Conservation (phyloP, 92 coral and sea anemone genomes). For the Umimayanthus kanabou region DNA sequence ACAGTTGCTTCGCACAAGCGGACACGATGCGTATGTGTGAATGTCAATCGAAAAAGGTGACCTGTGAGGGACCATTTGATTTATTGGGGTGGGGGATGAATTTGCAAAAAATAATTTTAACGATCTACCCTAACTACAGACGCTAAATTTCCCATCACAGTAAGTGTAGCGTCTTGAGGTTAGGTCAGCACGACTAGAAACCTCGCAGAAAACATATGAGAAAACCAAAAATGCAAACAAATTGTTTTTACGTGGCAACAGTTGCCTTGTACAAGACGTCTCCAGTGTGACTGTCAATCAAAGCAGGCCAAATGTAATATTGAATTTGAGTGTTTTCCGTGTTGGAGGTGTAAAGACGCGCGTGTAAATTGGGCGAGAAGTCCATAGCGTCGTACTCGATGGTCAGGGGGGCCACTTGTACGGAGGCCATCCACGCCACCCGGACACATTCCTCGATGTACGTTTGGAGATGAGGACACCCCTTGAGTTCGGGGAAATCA, state of each 20-base stretch:
- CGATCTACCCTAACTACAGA: too few species aligned
- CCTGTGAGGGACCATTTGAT: too few species aligned
- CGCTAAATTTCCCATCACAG: too few species aligned
- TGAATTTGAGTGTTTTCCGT: conserved; percentile 52
- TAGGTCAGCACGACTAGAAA: too few species aligned
- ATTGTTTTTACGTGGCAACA: conserved; percentile 74
- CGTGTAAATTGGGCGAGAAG: conserved; percentile 69
- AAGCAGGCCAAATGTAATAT: conserved; percentile 92
- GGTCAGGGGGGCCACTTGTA: conserved; percentile 85
- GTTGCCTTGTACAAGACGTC: conserved; percentile 80
- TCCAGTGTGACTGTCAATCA: conserved; percentile 73
- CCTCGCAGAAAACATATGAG: too few species aligned
- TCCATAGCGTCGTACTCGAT: conserved; percentile 69
- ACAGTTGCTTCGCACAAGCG: too few species aligned
- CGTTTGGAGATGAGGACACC: conserved; percentile 64
- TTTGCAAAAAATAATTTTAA: too few species aligned
- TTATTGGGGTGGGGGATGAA: too few species aligned
- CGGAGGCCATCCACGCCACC: conserved; percentile 86
- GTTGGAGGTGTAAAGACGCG: conserved; percentile 75
- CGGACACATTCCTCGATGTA: conserved; percentile 92
- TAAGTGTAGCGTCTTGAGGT: too few species aligned
- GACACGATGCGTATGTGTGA: too few species aligned
- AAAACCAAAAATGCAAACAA: neutral
- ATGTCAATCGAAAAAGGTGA: too few species aligned
- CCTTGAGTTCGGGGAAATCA: conserved; percentile 91